Evolutionary conservation across 2,797 vertebrate species (phyloP).

Genomic region (Typhlichthys eigenmanni): DNA sequence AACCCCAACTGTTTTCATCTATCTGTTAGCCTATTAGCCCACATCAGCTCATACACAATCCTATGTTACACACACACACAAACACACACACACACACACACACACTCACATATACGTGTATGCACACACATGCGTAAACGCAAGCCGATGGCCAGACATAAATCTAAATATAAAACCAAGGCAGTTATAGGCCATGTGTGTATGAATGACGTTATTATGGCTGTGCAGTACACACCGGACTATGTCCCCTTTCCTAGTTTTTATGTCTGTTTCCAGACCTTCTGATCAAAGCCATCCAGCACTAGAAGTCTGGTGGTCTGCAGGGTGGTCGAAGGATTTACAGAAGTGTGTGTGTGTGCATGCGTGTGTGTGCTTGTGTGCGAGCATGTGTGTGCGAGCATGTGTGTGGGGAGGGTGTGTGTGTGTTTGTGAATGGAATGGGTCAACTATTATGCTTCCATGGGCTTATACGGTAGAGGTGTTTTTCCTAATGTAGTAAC

Average conservation of each 20-base stretch:
- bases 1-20: slow-evolving; percentile 28
- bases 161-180: slow-evolving; percentile 47
- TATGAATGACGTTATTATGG: slow-evolving; percentile 54
- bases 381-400: too few species aligned
- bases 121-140: too few species aligned
- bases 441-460: too few species aligned
- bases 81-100: slow-evolving; percentile 5
- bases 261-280: slow-evolving; percentile 59
- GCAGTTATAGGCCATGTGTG: slow-evolving; percentile 60
- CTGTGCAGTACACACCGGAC: background rate
- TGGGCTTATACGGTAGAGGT: too few species aligned
- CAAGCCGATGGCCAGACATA: slow-evolving; percentile 27
- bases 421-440: slow-evolving; percentile 8
- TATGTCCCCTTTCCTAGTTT: slow-evolving; percentile 42
- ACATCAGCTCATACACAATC: slow-evolving; percentile 47
- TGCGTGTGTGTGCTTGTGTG: slow-evolving; percentile 5
- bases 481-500: too few species aligned
- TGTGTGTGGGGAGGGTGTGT: background rate
- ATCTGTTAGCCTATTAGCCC: slow-evolving; percentile 50
- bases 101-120: background rate
- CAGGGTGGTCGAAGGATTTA: slow-evolving; percentile 60
- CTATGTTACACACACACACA: slow-evolving; percentile 26
- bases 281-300: slow-evolving; percentile 63
- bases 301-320: slow-evolving; percentile 43
- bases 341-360: slow-evolving; percentile 21